These are phyloP conservation scores for Psococerastis gibbosa DNA, from an alignment of 2,888 invertebrate genomes.

Conservation along the genomic window DNA sequence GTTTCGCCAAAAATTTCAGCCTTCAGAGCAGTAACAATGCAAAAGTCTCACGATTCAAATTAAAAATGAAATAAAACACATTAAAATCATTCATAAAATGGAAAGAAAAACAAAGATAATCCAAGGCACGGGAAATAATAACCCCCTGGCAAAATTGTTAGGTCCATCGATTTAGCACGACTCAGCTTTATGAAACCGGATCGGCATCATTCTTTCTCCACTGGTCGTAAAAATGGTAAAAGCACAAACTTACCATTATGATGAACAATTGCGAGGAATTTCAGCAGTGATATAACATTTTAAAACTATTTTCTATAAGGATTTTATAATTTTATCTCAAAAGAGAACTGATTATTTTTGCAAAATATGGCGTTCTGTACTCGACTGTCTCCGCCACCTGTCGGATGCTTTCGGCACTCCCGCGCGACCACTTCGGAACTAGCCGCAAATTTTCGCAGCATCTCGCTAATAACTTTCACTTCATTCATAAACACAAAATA, in stretches of 20 bases:
- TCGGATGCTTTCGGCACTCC: conserved; percentile 5
- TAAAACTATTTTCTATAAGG: not conserved
- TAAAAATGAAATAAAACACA: no score
- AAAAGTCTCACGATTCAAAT: no score
- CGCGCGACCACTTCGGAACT: no score
- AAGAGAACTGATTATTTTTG: conserved; percentile 7
- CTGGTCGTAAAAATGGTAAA: not conserved
- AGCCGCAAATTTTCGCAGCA: no score
- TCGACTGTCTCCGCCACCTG: not conserved
- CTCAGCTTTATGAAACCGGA: conserved; percentile 3
- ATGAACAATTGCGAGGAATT: conserved; percentile 4
- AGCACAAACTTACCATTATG: conserved; percentile 7
- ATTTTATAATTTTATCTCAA: conserved; percentile 1
- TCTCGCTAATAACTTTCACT: not conserved
- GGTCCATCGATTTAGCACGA: conserved; percentile 11
- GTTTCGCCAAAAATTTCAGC: no score
- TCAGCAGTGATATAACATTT: conserved; percentile 7
- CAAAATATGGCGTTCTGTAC: conserved; percentile 9
- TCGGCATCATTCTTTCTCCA: not conserved
- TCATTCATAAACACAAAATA: not conserved
- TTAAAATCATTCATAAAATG: not conserved
- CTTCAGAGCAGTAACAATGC: no score
- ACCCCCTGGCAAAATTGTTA: conserved; percentile 9
- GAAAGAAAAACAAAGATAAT: no score
- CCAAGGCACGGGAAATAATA: conserved; percentile 1